A percentile compares a stretch with the other conserved stretches of the same genome.
Conservation (phyloP, 2,797 vertebrate species). For the Botia almorhae region DNA sequence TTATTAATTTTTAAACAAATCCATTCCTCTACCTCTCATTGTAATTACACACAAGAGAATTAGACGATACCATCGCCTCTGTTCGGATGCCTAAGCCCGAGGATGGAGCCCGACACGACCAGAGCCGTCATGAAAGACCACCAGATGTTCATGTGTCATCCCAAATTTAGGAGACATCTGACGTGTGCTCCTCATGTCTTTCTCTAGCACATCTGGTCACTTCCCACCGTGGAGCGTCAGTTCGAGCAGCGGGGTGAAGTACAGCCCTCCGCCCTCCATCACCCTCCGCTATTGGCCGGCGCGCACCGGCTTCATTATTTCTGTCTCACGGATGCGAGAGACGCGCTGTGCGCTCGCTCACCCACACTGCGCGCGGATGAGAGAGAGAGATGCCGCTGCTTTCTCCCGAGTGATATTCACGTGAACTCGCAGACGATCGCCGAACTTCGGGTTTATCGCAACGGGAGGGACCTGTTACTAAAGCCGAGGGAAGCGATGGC, state of each 20-base stretch:
- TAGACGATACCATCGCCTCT: not conserved
- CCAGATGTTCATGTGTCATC: conserved; percentile 53
- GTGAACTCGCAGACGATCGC: not conserved
- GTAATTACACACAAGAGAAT: conserved; percentile 3
- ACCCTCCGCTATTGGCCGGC: conserved; percentile 51
- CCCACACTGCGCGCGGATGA: conserved; percentile 66
- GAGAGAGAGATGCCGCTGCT: conserved; percentile 49
- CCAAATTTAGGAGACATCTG: conserved; percentile 37
- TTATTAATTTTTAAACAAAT: conserved; percentile 4
- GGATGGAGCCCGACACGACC: conserved; percentile 3
- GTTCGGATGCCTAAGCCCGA: not conserved
- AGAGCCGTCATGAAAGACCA: conserved; percentile 17
- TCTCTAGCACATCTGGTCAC: conserved; percentile 37
- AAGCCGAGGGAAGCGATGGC: conserved; percentile 49
- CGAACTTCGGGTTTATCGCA: conserved; percentile 49
- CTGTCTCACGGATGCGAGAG: conserved; percentile 61
- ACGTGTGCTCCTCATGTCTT: conserved; percentile 31
- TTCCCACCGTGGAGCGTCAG: conserved; percentile 13
- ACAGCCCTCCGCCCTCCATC: conserved; percentile 49
- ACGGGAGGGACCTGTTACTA: conserved; percentile 55
- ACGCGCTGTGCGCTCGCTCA: conserved; percentile 51
- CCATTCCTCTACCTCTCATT: not conserved
- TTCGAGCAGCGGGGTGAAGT: conserved; percentile 27
- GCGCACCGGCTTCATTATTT: conserved; percentile 55
- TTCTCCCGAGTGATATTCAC: conserved; percentile 50